A percentile compares a stretch with the other conserved stretches of the same genome.
Evolutionary conservation across 2,888 invertebrate species (phyloP).

Genomic region (Athrips mouffetella): DNA sequence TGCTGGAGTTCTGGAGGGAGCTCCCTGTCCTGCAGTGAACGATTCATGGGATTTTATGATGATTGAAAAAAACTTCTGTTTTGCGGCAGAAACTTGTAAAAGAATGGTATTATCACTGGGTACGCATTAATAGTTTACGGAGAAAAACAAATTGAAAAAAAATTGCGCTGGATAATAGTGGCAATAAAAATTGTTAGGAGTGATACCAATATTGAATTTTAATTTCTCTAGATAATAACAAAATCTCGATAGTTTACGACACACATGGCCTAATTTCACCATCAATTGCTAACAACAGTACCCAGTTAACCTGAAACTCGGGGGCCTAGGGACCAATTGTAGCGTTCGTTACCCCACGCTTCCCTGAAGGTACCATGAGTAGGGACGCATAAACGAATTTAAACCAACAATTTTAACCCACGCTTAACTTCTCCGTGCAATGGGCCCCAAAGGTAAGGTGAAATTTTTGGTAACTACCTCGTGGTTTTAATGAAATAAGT

Average conservation of each 20-base stretch:
- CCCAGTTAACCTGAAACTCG: conserved; percentile 57
- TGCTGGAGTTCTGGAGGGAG: too few species aligned
- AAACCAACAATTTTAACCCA: conserved; percentile 69
- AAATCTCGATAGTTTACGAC: conserved; percentile 36
- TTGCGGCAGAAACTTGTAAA: too few species aligned
- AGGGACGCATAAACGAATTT: conserved; percentile 66
- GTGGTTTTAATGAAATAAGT: conserved; percentile 46
- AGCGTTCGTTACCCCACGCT: conserved; percentile 49
- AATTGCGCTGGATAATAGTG: too few species aligned
- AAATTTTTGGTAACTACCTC: conserved; percentile 42
- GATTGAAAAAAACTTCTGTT: too few species aligned
- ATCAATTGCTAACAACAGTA: conserved; percentile 40
- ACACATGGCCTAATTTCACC: conserved; percentile 52
- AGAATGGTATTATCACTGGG: too few species aligned
- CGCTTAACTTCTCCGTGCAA: conserved; percentile 48
- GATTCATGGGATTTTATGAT: too few species aligned
- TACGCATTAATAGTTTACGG: too few species aligned
- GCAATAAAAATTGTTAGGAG: too few species aligned
- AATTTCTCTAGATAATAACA: too few species aligned
- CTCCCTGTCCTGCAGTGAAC: too few species aligned
- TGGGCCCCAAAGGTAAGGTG: conserved; percentile 36
- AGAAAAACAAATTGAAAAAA: too few species aligned
- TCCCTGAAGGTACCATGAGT: conserved; percentile 28
- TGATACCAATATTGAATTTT: too few species aligned
- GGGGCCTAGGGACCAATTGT: conserved; percentile 63